Percentiles rank a stretch among this genome's conserved stretches.
Evolutionary conservation across 2,888 invertebrate genomes (phyloP).

Genomic region (Leptarthrus brevirostris): DNA sequence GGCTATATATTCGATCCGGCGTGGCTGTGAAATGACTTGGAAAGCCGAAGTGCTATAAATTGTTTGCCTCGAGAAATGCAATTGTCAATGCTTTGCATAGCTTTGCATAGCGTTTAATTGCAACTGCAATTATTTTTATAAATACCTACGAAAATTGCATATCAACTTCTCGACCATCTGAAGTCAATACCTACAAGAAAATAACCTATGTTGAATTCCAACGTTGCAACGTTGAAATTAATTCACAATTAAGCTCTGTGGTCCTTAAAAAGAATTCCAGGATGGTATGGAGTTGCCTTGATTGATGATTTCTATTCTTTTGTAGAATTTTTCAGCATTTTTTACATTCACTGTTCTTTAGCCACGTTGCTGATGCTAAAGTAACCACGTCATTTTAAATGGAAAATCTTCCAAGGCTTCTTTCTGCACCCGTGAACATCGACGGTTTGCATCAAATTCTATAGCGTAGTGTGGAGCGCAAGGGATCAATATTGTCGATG

Average conservation of each 20-base stretch:
- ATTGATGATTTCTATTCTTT: conserved; percentile 13
- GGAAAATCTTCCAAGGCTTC: background rate
- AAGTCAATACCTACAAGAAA: too few relatives aligned
- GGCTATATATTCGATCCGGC: too few relatives aligned
- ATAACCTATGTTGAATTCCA: too few relatives aligned
- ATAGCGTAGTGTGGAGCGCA: background rate
- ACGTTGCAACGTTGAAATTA: background rate
- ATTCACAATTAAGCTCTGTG: background rate
- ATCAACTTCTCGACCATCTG: too few relatives aligned
- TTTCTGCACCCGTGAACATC: background rate
- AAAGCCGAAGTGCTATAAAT: too few relatives aligned
- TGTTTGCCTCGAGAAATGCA: too few relatives aligned
- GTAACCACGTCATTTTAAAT: background rate
- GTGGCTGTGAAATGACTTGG: too few relatives aligned
- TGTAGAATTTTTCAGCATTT: conserved; percentile 15
- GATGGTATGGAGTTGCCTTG: background rate
- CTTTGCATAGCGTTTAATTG: too few relatives aligned
- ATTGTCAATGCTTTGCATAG: too few relatives aligned
- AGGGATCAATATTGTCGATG: conserved; percentile 23
- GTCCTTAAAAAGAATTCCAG: background rate
- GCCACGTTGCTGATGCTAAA: background rate
- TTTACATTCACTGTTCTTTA: background rate
- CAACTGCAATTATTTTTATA: too few relatives aligned
- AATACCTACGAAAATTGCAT: too few relatives aligned
- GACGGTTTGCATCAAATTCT: background rate